phyloP scores from a whole-genome alignment of 2,888 invertebrate species.

The Coenonympha arcania region DNA sequence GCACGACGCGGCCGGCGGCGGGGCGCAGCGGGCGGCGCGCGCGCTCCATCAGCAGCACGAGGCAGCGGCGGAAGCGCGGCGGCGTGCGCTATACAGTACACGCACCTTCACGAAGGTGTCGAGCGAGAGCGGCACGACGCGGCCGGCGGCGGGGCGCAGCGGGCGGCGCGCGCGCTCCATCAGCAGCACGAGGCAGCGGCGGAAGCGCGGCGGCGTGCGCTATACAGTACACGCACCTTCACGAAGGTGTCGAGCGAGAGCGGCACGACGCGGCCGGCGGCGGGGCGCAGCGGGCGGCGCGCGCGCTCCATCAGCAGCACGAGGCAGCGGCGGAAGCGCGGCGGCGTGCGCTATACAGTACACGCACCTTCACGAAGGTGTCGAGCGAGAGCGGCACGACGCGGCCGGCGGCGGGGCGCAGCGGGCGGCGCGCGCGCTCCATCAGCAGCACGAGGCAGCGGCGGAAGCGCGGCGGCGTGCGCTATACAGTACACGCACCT shows the following conservation, averaged over 20 bases:
- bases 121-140: slow-evolving; percentile 66
- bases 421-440: slow-evolving; percentile 1
- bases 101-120: too few relatives aligned
- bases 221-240: too few relatives aligned
- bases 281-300: slow-evolving; percentile 31
- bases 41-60: slow-evolving; percentile 51
- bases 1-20: slow-evolving; percentile 62
- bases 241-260: slow-evolving; percentile 70
- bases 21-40: slow-evolving; percentile 27
- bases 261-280: slow-evolving; percentile 63
- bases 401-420: slow-evolving; percentile 53
- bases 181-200: slow-evolving; percentile 53
- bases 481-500: too few relatives aligned
- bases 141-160: slow-evolving; percentile 52
- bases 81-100: slow-evolving; percentile 38
- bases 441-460: slow-evolving; percentile 59
- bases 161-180: slow-evolving; percentile 32
- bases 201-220: slow-evolving; percentile 35
- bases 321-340: slow-evolving; percentile 44
- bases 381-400: slow-evolving; percentile 68
- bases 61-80: slow-evolving; percentile 39
- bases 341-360: slow-evolving; percentile 37
- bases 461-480: slow-evolving; percentile 34
- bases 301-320: slow-evolving; percentile 46
- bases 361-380: too few relatives aligned